These are phyloP conservation scores for Odocoileus virginianus DNA, from an alignment of 2,113 vertebrate genomes.

Conservation along the genomic window DNA sequence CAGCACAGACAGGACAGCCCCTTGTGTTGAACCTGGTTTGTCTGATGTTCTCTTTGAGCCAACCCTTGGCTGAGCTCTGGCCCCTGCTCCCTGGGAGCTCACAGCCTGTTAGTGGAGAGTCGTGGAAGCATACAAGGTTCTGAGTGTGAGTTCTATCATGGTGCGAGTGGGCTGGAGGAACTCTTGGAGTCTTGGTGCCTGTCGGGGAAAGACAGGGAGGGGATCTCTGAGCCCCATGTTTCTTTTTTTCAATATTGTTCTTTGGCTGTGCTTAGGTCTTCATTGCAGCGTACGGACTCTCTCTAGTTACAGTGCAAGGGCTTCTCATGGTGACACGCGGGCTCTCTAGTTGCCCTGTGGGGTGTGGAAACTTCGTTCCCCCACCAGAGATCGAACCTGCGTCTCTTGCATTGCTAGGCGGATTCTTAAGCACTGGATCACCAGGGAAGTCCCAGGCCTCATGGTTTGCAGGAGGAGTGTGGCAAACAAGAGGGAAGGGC, in stretches of 20 bases:
- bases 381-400: background rate
- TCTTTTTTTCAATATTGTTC: background rate
- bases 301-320: background rate
- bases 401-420: background rate
- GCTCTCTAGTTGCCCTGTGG: background rate
- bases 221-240: background rate
- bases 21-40: background rate
- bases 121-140: background rate
- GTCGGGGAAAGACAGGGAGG: background rate
- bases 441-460: background rate
- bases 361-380: background rate
- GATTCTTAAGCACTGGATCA: background rate
- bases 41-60: background rate
- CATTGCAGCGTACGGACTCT: background rate
- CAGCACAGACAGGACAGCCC: background rate
- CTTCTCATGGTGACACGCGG: background rate
- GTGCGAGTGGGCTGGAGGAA: background rate
- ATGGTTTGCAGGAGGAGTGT: background rate
- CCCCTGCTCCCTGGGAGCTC: background rate
- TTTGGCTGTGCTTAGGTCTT: background rate
- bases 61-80: background rate
- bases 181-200: background rate
- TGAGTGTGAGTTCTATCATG: background rate
- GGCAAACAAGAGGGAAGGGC: background rate
- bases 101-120: background rate